phyloP scores from a whole-genome alignment of 2,113 vertebrate genomes.

The Diadophis punctatus region DNA sequence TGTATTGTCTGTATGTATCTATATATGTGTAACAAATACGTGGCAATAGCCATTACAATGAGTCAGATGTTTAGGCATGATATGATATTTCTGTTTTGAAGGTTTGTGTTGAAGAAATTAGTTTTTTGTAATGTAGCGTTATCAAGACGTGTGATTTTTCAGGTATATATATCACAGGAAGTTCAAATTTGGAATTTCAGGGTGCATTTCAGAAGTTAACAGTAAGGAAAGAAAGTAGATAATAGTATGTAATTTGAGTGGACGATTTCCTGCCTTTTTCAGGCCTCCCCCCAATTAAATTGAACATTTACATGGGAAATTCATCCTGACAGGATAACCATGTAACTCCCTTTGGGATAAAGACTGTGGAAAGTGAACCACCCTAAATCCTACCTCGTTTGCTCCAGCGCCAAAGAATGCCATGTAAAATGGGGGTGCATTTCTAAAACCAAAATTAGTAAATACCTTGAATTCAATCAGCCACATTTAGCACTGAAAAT shows the following conservation, averaged over 20 bases:
- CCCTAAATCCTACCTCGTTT: slow-evolving; percentile 21
- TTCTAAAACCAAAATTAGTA: slow-evolving; percentile 13
- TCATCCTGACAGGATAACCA: slow-evolving; percentile 5
- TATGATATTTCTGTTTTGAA: slow-evolving; percentile 35
- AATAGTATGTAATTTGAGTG: slow-evolving; percentile 31
- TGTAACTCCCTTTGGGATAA: slow-evolving; percentile 18
- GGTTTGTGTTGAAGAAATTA: slow-evolving; percentile 49
- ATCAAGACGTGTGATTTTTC: slow-evolving; percentile 62
- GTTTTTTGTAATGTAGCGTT: slow-evolving; percentile 27
- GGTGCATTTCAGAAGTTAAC: slow-evolving; percentile 55
- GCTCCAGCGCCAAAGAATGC: slow-evolving; percentile 71
- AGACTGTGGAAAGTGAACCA: slow-evolving; percentile 29
- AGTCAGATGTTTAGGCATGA: slow-evolving; percentile 23
- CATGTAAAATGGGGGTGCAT: slow-evolving; percentile 23
- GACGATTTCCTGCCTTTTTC: background rate
- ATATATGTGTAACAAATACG: background rate
- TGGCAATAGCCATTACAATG: slow-evolving; percentile 18
- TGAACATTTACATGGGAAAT: background rate
- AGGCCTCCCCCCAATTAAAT: background rate
- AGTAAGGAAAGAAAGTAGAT: slow-evolving; percentile 42
- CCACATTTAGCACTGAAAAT: slow-evolving; percentile 39
- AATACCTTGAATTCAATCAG: slow-evolving; percentile 33
- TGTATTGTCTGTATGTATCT: background rate
- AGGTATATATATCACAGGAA: slow-evolving; percentile 37
- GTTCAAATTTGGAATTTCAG: slow-evolving; percentile 74